Evolutionary conservation across 2,888 invertebrate species (phyloP).

Genomic region (Agrotis ipsilon): DNA sequence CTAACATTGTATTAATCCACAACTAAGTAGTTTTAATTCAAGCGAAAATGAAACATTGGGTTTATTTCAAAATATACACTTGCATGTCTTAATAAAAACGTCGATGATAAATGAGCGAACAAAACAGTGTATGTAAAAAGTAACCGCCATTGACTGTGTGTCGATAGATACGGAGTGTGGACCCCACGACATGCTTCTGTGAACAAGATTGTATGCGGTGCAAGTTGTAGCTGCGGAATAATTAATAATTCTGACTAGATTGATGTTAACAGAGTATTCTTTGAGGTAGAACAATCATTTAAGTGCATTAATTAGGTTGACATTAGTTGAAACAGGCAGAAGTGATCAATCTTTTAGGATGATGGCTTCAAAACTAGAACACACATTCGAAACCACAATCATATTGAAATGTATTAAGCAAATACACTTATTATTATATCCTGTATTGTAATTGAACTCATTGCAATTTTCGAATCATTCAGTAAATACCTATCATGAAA

Average conservation of each 20-base stretch:
- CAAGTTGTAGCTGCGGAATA: slow-evolving; percentile 31
- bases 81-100: slow-evolving; percentile 42
- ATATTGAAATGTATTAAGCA: neutral
- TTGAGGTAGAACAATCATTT: neutral
- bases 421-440: neutral
- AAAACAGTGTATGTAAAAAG: slow-evolving; percentile 53
- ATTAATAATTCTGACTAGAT: neutral
- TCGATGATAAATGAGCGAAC: slow-evolving; percentile 56
- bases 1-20: slow-evolving; percentile 1
- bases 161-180: slow-evolving; percentile 42
- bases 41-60: slow-evolving; percentile 35
- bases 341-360: neutral
- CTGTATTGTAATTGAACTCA: neutral
- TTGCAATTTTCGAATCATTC: neutral
- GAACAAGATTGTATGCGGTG: slow-evolving; percentile 47
- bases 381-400: neutral
- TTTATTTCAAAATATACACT: slow-evolving; percentile 49
- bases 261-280: neutral
- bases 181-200: slow-evolving; percentile 68
- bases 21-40: slow-evolving; percentile 28
- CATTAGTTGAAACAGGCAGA: neutral
- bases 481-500: neutral
- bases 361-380: neutral
- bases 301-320: neutral
- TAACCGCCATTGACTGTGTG: slow-evolving; percentile 41